Conservation (phyloP, 2,888 invertebrate species). For the Baronia brevicornis region DNA sequence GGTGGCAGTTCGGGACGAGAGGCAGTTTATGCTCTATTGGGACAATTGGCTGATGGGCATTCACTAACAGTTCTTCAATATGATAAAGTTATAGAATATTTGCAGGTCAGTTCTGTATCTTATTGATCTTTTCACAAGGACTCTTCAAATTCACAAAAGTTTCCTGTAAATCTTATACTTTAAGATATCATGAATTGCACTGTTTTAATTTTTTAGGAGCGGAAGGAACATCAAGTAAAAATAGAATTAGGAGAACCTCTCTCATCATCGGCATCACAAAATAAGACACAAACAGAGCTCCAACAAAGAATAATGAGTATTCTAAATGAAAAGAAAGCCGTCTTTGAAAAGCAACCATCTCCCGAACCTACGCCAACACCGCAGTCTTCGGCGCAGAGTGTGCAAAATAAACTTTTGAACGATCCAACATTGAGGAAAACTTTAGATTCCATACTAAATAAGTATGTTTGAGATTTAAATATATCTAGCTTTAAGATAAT, state of each 20-base stretch:
- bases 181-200: neutral
- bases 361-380: conserved; percentile 30
- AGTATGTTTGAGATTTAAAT: conserved; percentile 34
- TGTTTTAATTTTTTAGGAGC: conserved; percentile 71
- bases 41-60: conserved; percentile 88
- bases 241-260: conserved; percentile 83
- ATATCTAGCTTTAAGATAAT: conserved; percentile 10
- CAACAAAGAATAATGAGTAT: conserved; percentile 88
- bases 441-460: conserved; percentile 79
- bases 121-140: neutral
- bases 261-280: conserved; percentile 49
- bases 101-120: conserved; percentile 53
- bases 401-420: conserved; percentile 77
- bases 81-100: conserved; percentile 80
- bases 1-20: conserved; percentile 75
- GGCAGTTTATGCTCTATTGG: conserved; percentile 81
- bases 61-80: conserved; percentile 86
- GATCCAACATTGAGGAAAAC: conserved; percentile 88
- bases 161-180: neutral
- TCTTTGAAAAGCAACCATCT: conserved; percentile 16
- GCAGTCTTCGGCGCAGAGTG: conserved; percentile 31
- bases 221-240: conserved; percentile 83
- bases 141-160: no score
- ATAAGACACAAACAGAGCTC: conserved; percentile 79
- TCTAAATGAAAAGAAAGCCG: conserved; percentile 78